Evolutionary conservation across 2,888 invertebrate genomes (phyloP).

Genomic region (Strigamia transsilvanica): DNA sequence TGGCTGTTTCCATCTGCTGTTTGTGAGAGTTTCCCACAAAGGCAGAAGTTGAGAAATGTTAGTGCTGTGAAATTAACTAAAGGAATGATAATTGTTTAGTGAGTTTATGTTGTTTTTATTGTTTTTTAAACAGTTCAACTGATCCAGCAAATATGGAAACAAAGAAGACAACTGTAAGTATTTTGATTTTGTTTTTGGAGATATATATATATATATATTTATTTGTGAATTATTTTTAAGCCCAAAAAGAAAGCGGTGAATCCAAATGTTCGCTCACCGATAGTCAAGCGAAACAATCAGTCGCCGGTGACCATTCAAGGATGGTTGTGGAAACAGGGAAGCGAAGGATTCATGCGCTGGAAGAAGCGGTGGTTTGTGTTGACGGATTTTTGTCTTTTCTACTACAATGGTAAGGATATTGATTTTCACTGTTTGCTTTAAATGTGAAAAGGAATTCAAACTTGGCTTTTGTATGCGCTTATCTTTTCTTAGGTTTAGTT

Average conservation of each 20-base stretch:
- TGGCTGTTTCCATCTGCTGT: conserved; percentile 45
- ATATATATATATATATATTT: neutral
- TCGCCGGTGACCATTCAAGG: conserved; percentile 87
- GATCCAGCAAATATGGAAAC: conserved; percentile 38
- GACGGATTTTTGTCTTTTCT: conserved; percentile 91
- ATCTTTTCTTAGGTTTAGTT: conserved; percentile 1
- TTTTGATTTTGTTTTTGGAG: conserved; percentile 3
- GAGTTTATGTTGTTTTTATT: neutral
- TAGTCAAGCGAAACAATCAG: conserved; percentile 82
- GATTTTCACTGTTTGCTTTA: conserved; percentile 56
- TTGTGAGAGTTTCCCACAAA: conserved; percentile 38
- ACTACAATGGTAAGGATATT: conserved; percentile 81
- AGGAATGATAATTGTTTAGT: neutral
- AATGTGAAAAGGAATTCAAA: neutral
- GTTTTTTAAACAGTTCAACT: neutral
- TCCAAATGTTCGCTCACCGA: conserved; percentile 72
- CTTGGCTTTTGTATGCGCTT: neutral
- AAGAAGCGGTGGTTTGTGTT: conserved; percentile 94
- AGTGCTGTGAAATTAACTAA: neutral
- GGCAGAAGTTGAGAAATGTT: conserved; percentile 22
- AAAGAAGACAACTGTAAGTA: conserved; percentile 32
- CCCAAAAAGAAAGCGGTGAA: conserved; percentile 54
- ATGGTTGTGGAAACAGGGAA: conserved; percentile 91
- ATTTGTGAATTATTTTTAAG: neutral
- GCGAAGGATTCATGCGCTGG: conserved; percentile 92